Conservation (phyloP, 2,888 invertebrate genomes). For the Epinotia brunnichana region DNA sequence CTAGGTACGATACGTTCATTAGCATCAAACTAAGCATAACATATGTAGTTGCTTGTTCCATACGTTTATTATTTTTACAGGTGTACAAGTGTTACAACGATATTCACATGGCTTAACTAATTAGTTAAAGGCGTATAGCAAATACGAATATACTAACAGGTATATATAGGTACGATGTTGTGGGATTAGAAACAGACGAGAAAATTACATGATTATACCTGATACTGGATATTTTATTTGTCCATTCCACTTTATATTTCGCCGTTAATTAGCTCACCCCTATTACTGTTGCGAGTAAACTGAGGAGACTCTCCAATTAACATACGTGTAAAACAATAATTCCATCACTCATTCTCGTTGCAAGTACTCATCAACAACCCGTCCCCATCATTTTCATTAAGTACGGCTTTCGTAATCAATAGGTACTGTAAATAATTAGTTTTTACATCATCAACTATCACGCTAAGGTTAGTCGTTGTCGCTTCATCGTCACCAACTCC, state of each 20-base stretch:
- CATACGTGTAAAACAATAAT: background rate
- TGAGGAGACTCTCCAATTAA: background rate
- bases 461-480: constrained; percentile 25
- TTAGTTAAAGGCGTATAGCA: background rate
- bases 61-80: too few relatives aligned
- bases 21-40: too few relatives aligned
- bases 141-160: background rate
- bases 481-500: background rate
- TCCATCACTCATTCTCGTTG: background rate
- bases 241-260: background rate
- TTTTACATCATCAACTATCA: constrained; percentile 5
- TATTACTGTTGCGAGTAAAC: background rate
- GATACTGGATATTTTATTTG: background rate
- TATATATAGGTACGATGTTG: background rate
- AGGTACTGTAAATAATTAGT: background rate
- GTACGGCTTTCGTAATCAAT: background rate
- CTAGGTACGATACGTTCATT: too few relatives aligned
- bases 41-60: too few relatives aligned
- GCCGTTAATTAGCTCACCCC: too few relatives aligned
- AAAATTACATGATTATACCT: background rate
- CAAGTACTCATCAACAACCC: constrained; percentile 8
- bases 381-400: constrained; percentile 10
- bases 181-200: background rate
- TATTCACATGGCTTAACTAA: background rate
- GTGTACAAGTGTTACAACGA: constrained; percentile 1